Percentiles rank a stretch among this genome's conserved stretches.
Evolutionary conservation across 1,140 invertebrate species (phyloP).

Genomic region (Drosophila sulfurigaster): DNA sequence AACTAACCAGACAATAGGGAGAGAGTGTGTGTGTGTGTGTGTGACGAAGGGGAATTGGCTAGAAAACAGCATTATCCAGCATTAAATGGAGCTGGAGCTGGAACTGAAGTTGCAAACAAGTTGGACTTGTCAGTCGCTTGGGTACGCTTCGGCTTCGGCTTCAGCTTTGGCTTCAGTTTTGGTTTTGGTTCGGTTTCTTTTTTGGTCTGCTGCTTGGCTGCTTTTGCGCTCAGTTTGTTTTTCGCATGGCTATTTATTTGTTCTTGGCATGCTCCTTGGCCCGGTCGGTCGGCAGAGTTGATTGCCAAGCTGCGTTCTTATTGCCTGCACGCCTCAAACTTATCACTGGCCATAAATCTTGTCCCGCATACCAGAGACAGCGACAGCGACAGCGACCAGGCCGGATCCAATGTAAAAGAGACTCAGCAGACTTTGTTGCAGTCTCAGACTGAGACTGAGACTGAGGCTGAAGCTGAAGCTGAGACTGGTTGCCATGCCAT

Average conservation of each 20-base stretch:
- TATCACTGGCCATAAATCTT: constrained; percentile 81
- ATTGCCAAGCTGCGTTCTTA: constrained; percentile 66
- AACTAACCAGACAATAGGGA: background rate
- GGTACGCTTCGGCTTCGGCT: background rate
- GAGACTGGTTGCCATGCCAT: constrained; percentile 75
- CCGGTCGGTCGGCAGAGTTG: constrained; percentile 51
- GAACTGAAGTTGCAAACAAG: constrained; percentile 10
- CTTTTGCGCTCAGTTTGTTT: constrained; percentile 31
- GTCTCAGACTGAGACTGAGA: constrained; percentile 19
- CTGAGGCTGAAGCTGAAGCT: background rate
- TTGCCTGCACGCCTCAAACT: constrained; percentile 79
- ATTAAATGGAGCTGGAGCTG: constrained; percentile 12
- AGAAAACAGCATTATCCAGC: constrained; percentile 24
- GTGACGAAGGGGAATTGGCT: background rate
- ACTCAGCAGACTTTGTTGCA: background rate
- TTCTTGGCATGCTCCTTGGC: constrained; percentile 74
- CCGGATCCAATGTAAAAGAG: constrained; percentile 47
- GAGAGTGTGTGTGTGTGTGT: background rate
- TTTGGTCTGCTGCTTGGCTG: background rate
- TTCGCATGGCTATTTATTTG: constrained; percentile 71
- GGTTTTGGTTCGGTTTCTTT: constrained; percentile 3
- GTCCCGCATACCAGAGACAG: constrained; percentile 47
- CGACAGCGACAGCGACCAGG: constrained; percentile 46
- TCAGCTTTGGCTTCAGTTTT: background rate
- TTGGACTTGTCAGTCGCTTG: constrained; percentile 18